phyloP scores from a whole-genome alignment of 2,113 vertebrate genomes.

The Eulemur rufifrons region DNA sequence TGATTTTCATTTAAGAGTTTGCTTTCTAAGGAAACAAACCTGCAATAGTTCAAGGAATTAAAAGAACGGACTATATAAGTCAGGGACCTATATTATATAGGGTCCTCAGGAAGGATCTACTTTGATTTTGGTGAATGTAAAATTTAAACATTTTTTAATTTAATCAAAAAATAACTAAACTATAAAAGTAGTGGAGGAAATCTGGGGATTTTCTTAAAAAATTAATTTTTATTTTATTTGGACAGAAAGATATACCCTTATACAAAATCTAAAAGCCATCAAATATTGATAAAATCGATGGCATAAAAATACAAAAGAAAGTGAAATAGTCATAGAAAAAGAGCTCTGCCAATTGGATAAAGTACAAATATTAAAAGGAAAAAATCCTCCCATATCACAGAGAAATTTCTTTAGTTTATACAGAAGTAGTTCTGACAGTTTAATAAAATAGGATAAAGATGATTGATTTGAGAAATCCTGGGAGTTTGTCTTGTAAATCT shows the following conservation, averaged over 20 bases:
- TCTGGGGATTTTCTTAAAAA: neutral
- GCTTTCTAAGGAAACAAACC: neutral
- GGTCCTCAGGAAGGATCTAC: neutral
- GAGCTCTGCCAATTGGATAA: neutral
- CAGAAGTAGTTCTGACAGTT: neutral
- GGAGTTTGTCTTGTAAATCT: neutral
- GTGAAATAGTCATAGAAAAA: neutral
- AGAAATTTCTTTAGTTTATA: neutral
- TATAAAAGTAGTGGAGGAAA: neutral
- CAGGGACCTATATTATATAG: neutral
- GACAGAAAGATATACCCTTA: neutral
- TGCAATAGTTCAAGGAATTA: neutral
- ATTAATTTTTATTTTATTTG: neutral
- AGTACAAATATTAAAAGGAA: neutral
- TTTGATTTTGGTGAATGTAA: neutral
- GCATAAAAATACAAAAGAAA: neutral
- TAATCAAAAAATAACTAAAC: neutral
- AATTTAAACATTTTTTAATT: neutral
- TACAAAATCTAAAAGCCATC: neutral
- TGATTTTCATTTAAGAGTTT: neutral
- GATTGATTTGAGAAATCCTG: neutral
- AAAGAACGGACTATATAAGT: accelerated
- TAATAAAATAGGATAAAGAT: neutral
- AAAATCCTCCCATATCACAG: neutral
- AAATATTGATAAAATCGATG: neutral